Base-by-base conservation (phyloP, 2,113 vertebrate species). In the Callospermophilus lateralis region DNA sequence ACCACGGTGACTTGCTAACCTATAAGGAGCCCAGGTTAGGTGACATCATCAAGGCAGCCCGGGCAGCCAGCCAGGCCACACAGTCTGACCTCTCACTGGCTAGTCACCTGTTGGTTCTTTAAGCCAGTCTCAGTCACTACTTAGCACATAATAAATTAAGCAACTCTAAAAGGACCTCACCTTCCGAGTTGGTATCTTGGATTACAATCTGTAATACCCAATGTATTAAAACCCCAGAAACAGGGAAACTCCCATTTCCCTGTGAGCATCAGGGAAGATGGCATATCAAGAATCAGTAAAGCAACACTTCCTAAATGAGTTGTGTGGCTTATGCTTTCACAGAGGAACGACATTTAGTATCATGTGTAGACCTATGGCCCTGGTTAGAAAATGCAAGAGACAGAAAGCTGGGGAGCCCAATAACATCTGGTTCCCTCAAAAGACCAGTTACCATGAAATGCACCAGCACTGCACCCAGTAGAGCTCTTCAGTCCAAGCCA, bases 1-100 rank as follows among this genome's bases (percentile, higher is more conserved):
- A 89, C 95, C 89, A 94, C 37, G 20, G 24, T 24, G 96, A 92
- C 32, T 4, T 51, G 51, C 53, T 95, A 20, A 80, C 70, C 34
- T 83, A 37, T n/a, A 86, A 63, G 93, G 32, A 96, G 5, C 39
- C 13, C 13, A 89, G 24, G 72, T 0, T 0, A 4, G 55, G 0
- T 0, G 3, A 53, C 4, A 24, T 48, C 51, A 42, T 80, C n/a
- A 24, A 72, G 24, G 85, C 6, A 86, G n/a, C 37, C 83, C 68
- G 65, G 70, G 84, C 0, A 1, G 51, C 85, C 51, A 16, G 67
- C 83, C 88, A 51, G 19, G 63, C 51, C 37, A 19, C 34, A 39
- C 32, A 0, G 2, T 92, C 11, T 73, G 17, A 72, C 28, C 2
- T 81, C 77, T 9, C 20, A 1, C 73, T 58, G 61, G 81, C 81